A percentile compares a stretch with the other conserved stretches of the same genome.
Conservation (phyloP, 53 echinoderm and acorn worm genomes). For the Antedon mediterranea region DNA sequence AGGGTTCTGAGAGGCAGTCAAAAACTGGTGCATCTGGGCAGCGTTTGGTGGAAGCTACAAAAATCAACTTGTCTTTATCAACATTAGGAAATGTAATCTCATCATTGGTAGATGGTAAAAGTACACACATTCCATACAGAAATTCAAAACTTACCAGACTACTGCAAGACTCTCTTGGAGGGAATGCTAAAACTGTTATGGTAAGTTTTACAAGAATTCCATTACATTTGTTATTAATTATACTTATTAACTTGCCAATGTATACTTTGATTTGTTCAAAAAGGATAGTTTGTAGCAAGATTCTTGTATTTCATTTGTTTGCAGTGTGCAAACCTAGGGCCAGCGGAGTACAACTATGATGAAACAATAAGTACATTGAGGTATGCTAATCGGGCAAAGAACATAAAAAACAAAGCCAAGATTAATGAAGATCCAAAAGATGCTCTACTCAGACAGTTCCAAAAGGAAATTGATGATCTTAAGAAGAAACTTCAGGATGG, state of each 20-base stretch:
- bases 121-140: conserved; percentile 95
- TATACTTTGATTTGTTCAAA: too few species aligned
- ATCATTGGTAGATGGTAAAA: conserved; percentile 90
- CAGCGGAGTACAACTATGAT: conserved; percentile 96
- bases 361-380: conserved; percentile 92
- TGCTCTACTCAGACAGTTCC: conserved; percentile 80
- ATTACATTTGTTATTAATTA: too few species aligned
- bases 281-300: too few species aligned
- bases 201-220: conserved; percentile 26
- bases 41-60: not conserved
- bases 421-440: conserved; percentile 97
- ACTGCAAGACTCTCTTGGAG: conserved; percentile 85
- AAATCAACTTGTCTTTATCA: not conserved
- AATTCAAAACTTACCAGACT: conserved; percentile 91
- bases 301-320: too few species aligned
- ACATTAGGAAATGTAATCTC: conserved; percentile 76
- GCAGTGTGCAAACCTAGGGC: conserved; percentile 94
- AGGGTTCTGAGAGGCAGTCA: conserved; percentile 94
- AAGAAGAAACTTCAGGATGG: conserved; percentile 70
- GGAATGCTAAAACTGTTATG: conserved; percentile 95
- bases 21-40: conserved; percentile 81
- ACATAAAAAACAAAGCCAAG: conserved; percentile 98
- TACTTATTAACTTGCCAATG: too few species aligned
- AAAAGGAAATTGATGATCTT: conserved; percentile 93
- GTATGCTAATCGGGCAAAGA: conserved; percentile 93